These are phyloP conservation scores for Cabera pusaria DNA, from an alignment of 2,888 invertebrate genomes.

Conservation along the genomic window DNA sequence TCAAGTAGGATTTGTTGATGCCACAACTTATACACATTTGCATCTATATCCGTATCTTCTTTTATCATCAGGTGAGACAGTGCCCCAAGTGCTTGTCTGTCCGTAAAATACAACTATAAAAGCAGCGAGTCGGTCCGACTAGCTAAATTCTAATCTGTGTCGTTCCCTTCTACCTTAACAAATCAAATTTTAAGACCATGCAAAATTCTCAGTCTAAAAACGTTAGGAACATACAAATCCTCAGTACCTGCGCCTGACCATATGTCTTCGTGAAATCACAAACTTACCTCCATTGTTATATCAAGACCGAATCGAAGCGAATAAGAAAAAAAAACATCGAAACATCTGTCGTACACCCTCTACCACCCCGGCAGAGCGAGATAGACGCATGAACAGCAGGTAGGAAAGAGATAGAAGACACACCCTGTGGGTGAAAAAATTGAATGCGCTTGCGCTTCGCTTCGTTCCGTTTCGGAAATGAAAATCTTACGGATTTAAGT, in stretches of 20 bases:
- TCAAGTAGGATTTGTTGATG: no score
- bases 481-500: conserved; percentile 25
- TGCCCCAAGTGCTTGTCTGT: no score
- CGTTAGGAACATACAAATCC: neutral
- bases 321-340: conserved; percentile 42
- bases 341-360: conserved; percentile 66
- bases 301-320: conserved; percentile 47
- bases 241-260: conserved; percentile 46
- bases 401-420: conserved; percentile 13
- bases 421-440: conserved; percentile 46
- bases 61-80: no score
- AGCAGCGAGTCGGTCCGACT: no score
- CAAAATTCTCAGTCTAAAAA: neutral
- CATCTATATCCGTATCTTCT: no score
- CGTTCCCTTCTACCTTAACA: no score
- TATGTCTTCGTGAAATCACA: conserved; percentile 37
- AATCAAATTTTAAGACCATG: neutral
- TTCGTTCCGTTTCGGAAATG: conserved; percentile 58
- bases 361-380: conserved; percentile 44
- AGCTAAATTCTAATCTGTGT: no score
- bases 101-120: no score
- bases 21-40: no score
- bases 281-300: conserved; percentile 54
- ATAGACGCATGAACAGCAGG: conserved; percentile 26
- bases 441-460: conserved; percentile 51